Base-by-base conservation (phyloP, 1,140 invertebrate genomes). In the Lanistes nyassanus region DNA sequence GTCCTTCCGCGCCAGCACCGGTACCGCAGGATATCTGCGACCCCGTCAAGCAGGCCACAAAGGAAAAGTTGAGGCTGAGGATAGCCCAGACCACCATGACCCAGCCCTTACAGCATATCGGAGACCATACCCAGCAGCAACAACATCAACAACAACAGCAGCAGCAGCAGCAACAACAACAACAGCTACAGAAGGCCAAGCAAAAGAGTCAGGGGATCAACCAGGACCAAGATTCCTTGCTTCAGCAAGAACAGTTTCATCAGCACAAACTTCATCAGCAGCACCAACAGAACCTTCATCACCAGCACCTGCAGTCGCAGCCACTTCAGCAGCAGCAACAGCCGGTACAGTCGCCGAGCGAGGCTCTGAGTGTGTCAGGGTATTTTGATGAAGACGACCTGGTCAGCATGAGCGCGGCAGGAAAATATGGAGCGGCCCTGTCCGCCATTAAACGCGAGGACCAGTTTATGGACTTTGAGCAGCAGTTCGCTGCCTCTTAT, bases 121-220 rank as follows among this genome's bases (percentile, higher is more conserved):
- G 51, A 23, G 26, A 34, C 7, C 73, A 53, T 9, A 58, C 39
- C 37, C 67, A 60, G 21, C 66, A 70, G 3, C 74, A 34, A 23
- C 47, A 70, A 13, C 74, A 70, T 11, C 66, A 70, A 26, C 71
- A 75, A 7, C 64, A 75, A 5, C 64, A 67, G 23, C 67, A 76
- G 34, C 67, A 76, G 21, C 67, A 76, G 31, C 67, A 76, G 31
- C 62, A 75, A 11, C 64, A 74, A n/a, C 72, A 65, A 13, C 58
- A 73, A 19, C 53, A 21, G 2, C 55, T 6, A 9, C 56, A 74
- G 34, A 16, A 62, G 60, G 5, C 13, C 53, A 11, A 76, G n/a
- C 4, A 60, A 55, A 36, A 58, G 51, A 29, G 39, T 19, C 34
- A 68, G n/a, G 6, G 66, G 53, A 11, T 21, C n/a, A n/a, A 73